Evolutionary conservation across 2,888 invertebrate genomes (phyloP), one percentile per base, ranked within the genome.

Genomic region (Epistrophe eligans): DNA sequence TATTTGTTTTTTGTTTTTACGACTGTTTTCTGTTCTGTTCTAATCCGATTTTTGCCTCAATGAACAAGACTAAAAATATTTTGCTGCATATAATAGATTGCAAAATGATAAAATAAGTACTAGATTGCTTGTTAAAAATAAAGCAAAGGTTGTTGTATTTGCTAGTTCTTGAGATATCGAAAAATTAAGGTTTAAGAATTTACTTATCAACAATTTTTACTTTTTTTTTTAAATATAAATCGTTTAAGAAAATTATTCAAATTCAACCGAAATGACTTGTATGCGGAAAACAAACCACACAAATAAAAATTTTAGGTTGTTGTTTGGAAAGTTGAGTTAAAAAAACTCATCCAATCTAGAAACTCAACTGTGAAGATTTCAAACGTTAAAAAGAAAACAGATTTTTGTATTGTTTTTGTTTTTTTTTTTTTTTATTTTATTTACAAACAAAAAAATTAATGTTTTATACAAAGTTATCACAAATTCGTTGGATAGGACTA

Each of bases 401-500:
- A n/a, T n/a, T n/a, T n/a, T n/a, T n/a, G n/a, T n/a, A n/a, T n/a
- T n/a, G n/a, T n/a, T n/a, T n/a, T n/a, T n/a, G n/a, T n/a, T n/a
- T n/a, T n/a, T n/a, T n/a, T n/a, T n/a, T n/a, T n/a, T n/a, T n/a
- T n/a, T n/a, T n/a, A n/a, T n/a, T n/a, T n/a, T 40, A 70, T 70
- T 70, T 40, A 55, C 19, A 19, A 52, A 71, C 50, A 40, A 79
- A 74, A n/a, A 71, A 35, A 83, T 72, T 15, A 71, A 73, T 48
- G 67, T 62, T 74, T 48, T 70, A 19, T 66, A 67, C 43, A 74
- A 73, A 73, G 40, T 79, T 85, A 85, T 85, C 85, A 85, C 85
- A 85, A 85, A 71, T 74, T 64, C 71, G 58, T 85, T 74, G 82
- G 73, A 74, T 45, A 79, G 60, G 73, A 85, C 70, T 70, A 70